phyloP scores from a whole-genome alignment of 2,113 vertebrate genomes.

The Pavo muticus region DNA sequence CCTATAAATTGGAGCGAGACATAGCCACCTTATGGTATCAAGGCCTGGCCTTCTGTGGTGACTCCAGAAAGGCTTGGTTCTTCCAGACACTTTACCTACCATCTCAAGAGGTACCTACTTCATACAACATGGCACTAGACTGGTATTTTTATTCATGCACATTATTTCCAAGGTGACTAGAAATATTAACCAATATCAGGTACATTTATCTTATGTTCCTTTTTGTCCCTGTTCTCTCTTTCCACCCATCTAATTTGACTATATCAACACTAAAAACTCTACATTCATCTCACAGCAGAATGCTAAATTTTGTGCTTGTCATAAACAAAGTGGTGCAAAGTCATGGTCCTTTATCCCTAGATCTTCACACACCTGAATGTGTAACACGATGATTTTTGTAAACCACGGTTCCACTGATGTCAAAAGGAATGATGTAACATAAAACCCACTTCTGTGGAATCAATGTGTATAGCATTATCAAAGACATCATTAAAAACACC shows the following conservation, averaged over 20 bases:
- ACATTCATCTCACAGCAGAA: neutral
- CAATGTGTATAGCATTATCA: neutral
- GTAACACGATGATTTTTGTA: neutral
- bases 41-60: rapidly evolving
- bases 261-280: neutral
- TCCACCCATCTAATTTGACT: neutral
- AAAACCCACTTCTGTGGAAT: neutral
- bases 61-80: neutral
- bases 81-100: neutral
- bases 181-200: neutral
- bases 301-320: neutral
- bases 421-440: neutral
- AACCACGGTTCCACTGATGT: neutral
- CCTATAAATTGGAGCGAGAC: too few relatives aligned
- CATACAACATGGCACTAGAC: neutral
- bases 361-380: neutral
- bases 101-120: neutral
- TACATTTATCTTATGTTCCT: neutral
- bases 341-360: neutral
- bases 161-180: neutral
- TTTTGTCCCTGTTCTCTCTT: neutral
- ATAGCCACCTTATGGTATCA: neutral
- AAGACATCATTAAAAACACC: neutral
- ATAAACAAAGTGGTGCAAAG: neutral
- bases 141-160: neutral